Evolutionary conservation across 2,797 vertebrate genomes (phyloP), one percentile per base, ranked within the genome.

Genomic region (Enteromius trimaculatus): DNA sequence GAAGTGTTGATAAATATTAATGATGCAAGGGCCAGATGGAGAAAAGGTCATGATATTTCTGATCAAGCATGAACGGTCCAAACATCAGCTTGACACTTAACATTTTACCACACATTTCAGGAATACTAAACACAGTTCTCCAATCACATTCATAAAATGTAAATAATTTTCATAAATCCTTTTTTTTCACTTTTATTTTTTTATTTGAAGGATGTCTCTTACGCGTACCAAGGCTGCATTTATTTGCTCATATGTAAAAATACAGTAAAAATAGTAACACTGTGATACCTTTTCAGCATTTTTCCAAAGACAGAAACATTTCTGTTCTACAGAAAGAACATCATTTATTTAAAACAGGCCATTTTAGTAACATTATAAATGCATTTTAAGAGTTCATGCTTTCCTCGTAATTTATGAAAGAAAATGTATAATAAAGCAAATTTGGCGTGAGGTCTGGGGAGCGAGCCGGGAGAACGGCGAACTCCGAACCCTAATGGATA

Each of bases 1-100:
- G 42, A 26, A 62, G 44, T 79, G 77, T 82, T 86, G 79, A 89
- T 87, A 89, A 90, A 90, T 89, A 85, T 88, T 91, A 90, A 92
- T 87, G 76, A 85, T 76, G 34, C 23, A 65, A 84, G 80, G 76
- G 76, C 51, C 83, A 80, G 78, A 68, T 64, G 62, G 29, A 81
- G 65, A 87, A 90, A 82, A 89, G 87, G 85, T 87, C 68, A 11
- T 71, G 65, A 53, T 75, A 87, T 90, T 90, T 88, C 75, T 79
- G 44, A 65, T 19, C 60, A 75, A 70, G 64, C 37, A 62, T 65
- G 26, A 51, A 70, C 62, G 74, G 47, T 79, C 39, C 51, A 81
- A 81, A 83, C 70, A 42, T 60, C 58, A 51, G 31, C 55, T 29
- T 66, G 83, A 58, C 60, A 78, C 42, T 23, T 77, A 66, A 60